Base-by-base conservation (phyloP, 92 coral and sea anemone genomes). In the Epizoanthus scotinus region DNA sequence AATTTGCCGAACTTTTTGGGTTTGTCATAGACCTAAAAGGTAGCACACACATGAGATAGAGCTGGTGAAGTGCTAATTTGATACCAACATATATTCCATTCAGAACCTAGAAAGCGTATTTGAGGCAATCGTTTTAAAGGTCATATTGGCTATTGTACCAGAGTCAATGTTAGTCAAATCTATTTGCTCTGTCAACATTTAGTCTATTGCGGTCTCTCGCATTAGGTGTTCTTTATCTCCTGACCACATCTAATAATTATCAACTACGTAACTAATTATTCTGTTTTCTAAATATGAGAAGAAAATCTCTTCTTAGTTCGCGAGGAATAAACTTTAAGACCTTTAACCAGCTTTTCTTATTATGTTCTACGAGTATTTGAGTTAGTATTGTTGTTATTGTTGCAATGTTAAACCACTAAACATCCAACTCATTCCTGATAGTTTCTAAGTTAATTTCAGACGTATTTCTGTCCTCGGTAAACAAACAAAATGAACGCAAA, bases 131-230 rank as follows among this genome's bases (percentile, higher is more conserved):
- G 52, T 55, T 17, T 27, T 67, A 52, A 52, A 13, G 56, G 59
- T 59, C 17, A 54, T 25, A 26, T 14, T 75, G 68, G 38, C 50
- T 75, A 60, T n/a, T 38, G 42, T 26, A 36, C 68, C 6, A 6
- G 57, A 38, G 52, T 47, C 52, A 10, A 15, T 75, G 67, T 58
- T 75, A 36, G 81, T 59, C 44, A 58, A 75, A 67, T 75, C 81
- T 58, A 58, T 75, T 57, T 75, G 50, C 34, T 75, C 81, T 75
- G 81, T 75, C 66, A 75, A 75, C 81, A 75, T 75, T 59, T 27
- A 47, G 69, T 64, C 34, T 64, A 28, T n/a, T 2, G 25, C n/a
- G 62, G 63, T 38, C 61, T 21, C 15, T 58, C 57, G 34, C 69
- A 9, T 13, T 63, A 20, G 81, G 68, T 22, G 68, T 40, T 55